Evolutionary conservation across 2,113 vertebrate genomes (phyloP).

Genomic region (Chloropsis hardwickii): DNA sequence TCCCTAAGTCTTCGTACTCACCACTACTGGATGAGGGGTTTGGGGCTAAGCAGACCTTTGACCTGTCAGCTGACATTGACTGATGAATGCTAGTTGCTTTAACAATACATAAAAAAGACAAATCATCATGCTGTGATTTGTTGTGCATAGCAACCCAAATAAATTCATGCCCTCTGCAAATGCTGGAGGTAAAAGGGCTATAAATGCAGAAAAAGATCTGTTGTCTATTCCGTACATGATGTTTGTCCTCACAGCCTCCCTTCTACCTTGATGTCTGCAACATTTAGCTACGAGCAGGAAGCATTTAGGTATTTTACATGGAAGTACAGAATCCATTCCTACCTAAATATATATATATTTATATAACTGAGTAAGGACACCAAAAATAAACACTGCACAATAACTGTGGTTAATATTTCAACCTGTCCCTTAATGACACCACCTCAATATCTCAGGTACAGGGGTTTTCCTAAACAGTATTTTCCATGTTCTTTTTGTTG

Average conservation of each 20-base stretch:
- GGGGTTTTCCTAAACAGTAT: neutral
- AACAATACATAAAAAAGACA: neutral
- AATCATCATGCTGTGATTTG: neutral
- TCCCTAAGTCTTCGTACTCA: neutral
- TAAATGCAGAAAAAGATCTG: neutral
- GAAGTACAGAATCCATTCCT: neutral
- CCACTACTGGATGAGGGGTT: neutral
- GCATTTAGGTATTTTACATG: neutral
- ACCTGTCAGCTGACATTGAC: neutral
- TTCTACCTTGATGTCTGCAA: neutral
- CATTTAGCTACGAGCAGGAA: neutral
- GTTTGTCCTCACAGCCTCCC: neutral
- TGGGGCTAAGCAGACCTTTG: neutral
- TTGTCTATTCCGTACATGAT: neutral
- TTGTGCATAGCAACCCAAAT: neutral
- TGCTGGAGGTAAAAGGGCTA: neutral
- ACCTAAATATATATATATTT: neutral
- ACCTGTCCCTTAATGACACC: neutral
- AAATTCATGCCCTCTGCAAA: neutral
- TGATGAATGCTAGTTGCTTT: neutral
- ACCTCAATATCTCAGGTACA: neutral
- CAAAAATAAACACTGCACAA: neutral
- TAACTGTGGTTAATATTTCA: conserved; percentile 27
- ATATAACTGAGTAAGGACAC: neutral
- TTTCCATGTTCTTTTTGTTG: neutral